Evolutionary conservation across 1,140 invertebrate species (phyloP), one percentile per base, ranked within the genome.

Genomic region (Camponotus vicinus): DNA sequence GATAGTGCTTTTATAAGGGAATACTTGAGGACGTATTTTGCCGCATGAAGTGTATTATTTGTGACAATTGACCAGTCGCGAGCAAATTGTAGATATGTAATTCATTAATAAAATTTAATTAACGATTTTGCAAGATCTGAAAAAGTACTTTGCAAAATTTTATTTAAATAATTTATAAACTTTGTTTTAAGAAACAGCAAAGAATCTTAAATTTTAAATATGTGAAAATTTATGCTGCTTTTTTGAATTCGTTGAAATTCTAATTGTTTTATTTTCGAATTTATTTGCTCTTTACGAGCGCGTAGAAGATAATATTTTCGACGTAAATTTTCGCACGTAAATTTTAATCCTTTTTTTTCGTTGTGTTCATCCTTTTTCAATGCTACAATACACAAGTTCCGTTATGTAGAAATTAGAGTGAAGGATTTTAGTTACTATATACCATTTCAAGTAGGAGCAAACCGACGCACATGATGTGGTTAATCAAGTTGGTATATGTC

Each of bases 401-500:
- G 63, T 63, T 82, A 71, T 79, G 86, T 82, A 75, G 82, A 90
- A 89, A 90, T 90, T 88, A 88, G 86, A 86, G 71, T 73, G 59
- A 90, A 73, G 85, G 55, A 90, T 90, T 27, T 27, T 27, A 27
- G 27, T 27, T 27, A 27, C 82, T 73, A 83, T 90, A 80, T 89
- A 86, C 77, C 76, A 86, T 73, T 90, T 88, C 67, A 86, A 90
- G 83, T 87, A 86, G 73, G 49, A 80, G 75, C 40, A 76, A 49
- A 13, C 3, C 75, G 45, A 40, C 71, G 69, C 78, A 75, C 75
- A 67, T 49, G 61, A 66, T 52, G 52, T 79, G 80, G 89, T 87
- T 90, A 79, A 86, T 87, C 86, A 76, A 64, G 61, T 66, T 73
- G 80, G 71, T 76, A 61, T 85, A 82, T 55, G 76, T 90, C 69